These are phyloP conservation scores for Phenganax stokvisi DNA, from an alignment of 92 coral and sea anemone species.

Conservation along the genomic window DNA sequence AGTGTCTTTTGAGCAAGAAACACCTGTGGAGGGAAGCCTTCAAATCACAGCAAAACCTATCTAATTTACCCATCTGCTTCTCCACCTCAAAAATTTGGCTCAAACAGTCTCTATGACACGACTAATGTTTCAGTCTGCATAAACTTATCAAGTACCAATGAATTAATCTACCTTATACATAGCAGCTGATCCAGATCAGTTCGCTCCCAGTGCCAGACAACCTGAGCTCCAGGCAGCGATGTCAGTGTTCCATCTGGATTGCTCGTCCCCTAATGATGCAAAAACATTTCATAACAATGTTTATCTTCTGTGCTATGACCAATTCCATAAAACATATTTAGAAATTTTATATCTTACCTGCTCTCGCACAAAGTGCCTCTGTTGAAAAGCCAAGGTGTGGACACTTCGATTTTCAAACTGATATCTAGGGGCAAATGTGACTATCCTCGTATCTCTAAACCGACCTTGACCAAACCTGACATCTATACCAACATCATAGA, in stretches of 20 bases:
- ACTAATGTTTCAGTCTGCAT: too few species aligned
- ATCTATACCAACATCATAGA: slow-evolving; percentile 94
- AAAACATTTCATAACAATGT: neutral
- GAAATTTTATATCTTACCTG: slow-evolving; percentile 49
- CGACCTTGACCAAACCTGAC: slow-evolving; percentile 94
- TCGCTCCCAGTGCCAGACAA: slow-evolving; percentile 94
- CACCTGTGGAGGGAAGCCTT: too few species aligned
- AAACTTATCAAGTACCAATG: too few species aligned
- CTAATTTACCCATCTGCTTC: too few species aligned
- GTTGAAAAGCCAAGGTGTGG: slow-evolving; percentile 91
- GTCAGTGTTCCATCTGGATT: slow-evolving; percentile 93
- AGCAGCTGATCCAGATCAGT: slow-evolving; percentile 92
- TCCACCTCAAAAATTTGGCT: too few species aligned
- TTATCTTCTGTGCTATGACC: neutral
- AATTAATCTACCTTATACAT: slow-evolving; percentile 71
- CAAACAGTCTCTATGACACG: too few species aligned
- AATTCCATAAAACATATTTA: neutral
- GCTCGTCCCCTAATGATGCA: slow-evolving; percentile 55
- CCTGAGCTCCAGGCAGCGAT: slow-evolving; percentile 85
- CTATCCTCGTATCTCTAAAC: slow-evolving; percentile 84
- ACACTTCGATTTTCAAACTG: slow-evolving; percentile 92
- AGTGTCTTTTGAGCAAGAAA: too few species aligned
- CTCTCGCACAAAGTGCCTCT: slow-evolving; percentile 92
- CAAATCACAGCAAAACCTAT: too few species aligned
- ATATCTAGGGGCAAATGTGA: slow-evolving; percentile 88